Base-by-base conservation (phyloP, 2,888 invertebrate species). In the Drosophila fulvimacula region DNA sequence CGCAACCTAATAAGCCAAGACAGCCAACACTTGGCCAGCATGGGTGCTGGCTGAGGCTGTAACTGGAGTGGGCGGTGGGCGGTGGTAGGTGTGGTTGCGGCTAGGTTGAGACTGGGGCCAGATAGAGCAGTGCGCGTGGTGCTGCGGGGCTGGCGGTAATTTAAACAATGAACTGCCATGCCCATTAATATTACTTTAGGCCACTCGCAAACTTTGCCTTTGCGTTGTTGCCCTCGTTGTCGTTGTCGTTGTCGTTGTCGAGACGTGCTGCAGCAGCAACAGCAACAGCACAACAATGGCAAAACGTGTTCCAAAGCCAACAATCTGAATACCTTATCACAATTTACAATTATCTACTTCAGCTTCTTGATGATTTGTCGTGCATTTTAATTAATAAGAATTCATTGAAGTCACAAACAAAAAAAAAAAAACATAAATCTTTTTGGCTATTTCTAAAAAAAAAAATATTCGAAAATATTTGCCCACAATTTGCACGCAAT, bases 121-220 rank as follows among this genome's bases (percentile, higher is more conserved):
- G 48, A 27, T 36, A 44, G 41, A 55, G 42, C 13, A 27, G 27
- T 15, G 10, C 27, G 49, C 39, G 36, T n/a, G n/a, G n/a, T n/a
- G n/a, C 24, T 5, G 6, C 11, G 9, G 11, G 42, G 34, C 27
- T 24, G 53, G 76, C 69, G 71, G 69, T 77, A 82, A 85, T 85
- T 79, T 88, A 83, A 83, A 82, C 83, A 83, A 88, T 83, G 81
- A 85, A 83, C 83, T 82, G 86, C 88, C 86, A 79, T 69, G 73
- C 70, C 80, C 83, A 88, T 83, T 88, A 80, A 83, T 88, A 82
- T 85, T 73, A 82, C 82, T 88, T 85, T 69, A 63, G 82, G 77
- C 72, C 70, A 83, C 72, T 85, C 63, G 55, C 74, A 73, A 83
- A 80, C 82, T 88, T 82, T 71, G 82, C 74, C 79, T 81, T 84